Evolutionary conservation across 2,797 vertebrate genomes (phyloP), one percentile per base, ranked within the genome.

Genomic region (Pangasius krempfi): DNA sequence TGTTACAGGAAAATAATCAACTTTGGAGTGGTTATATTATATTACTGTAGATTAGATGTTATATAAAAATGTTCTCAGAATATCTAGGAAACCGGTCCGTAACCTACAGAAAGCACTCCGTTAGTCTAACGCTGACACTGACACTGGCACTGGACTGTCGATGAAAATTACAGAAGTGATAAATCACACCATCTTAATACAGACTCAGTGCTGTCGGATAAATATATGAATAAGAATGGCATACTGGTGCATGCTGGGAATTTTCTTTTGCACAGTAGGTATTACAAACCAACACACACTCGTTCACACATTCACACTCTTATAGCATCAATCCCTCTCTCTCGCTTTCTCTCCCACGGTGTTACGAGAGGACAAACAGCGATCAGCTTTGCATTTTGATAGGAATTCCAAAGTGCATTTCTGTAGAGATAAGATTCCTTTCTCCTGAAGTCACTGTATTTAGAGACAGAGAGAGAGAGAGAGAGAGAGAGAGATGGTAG

Each of bases 351-450:
- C 44, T 70, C 64, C 68, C 64, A 54, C 30, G 18, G 44, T 56
- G 37, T 56, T 6, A 79, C 82, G 84, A 84, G 73, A 33, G 44
- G 37, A 87, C 79, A 87, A 88, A 90, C 91, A 93, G 7, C 40
- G 85, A 86, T 91, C 90, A 91, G 79, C 89, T 93, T 93, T 93
- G 90, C 58, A 60, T 60, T 18, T 56, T 18, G 44, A 44, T 44
- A 44, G 44, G 12, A 95, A 96, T 95, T 95, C 91, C 92, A 94
- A 91, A 89, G 88, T 90, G 84, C 90, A 92, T 94, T 93, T 94
- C 91, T 92, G 88, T 82, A 92, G 87, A 92, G 88, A 96, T 95
- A 96, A 95, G 95, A 94, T 94, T 94, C 94, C 90, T 93, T 95
- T 95, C 92, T 89, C 64, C 89, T 95, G 92, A 95, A 90, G 90